Evolutionary conservation across 2,113 vertebrate genomes (phyloP), one percentile per base, ranked within the genome.

Genomic region (Etia nguti): DNA sequence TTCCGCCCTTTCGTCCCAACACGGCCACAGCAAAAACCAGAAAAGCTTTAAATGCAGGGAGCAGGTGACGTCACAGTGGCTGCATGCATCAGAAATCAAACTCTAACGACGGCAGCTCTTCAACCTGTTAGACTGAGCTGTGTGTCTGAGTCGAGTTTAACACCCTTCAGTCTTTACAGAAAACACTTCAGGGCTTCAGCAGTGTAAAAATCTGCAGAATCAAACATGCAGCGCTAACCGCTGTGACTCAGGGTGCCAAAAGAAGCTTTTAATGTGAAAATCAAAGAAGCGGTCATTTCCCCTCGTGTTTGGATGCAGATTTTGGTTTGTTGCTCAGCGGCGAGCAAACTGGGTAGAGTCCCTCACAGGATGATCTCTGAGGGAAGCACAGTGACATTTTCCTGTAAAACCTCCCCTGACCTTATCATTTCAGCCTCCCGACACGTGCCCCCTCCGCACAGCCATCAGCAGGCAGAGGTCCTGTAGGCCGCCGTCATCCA

Each of bases 371-470:
- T 13, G 85, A 26, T 7, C 54, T 59, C 79, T n/a, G 12, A 3
- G 29, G 29, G 38, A 65, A 54, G 77, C 56, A 86, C 2, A 7
- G 7, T 86, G 90, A 90, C 88, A 89, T 93, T 90, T 88, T 46
- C 81, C 79, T 26, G 24, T 56, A 12, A 79, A 73, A 79, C 55
- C 54, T 41, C 20, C 86, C 31, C 34, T 90, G 92, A 93, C 92
- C 92, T 93, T 93, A 81, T 90, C 90, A 87, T 46, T 20, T 60
- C 59, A 70, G 56, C 83, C 6, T 84, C 84, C 62, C n/a, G 70
- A 85, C 88, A 81, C 41, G 6, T 79, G 81, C 57, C 26, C 26
- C 57, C 57, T 60, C 26, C 57, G 10, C 26, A 26, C 68, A 75
- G 24, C 50, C 50, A 10, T 54, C 52, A 54, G 52, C 52, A 54